Evolutionary conservation across 2,888 invertebrate genomes (phyloP).

Genomic region (Philaethria dido): DNA sequence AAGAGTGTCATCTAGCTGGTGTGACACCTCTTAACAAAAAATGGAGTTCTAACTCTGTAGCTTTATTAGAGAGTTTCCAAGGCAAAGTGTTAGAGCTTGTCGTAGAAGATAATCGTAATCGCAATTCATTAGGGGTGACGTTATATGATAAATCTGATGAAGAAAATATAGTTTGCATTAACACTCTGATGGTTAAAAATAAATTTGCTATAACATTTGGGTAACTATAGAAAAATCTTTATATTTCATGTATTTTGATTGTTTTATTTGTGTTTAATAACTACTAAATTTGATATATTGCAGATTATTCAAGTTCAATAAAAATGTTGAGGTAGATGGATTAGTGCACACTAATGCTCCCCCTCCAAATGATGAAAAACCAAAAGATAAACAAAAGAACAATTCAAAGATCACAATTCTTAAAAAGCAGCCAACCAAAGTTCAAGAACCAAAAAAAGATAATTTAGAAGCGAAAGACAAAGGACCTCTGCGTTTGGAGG

Average conservation of each 20-base stretch:
- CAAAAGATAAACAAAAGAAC: constrained; percentile 43
- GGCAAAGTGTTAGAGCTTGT: constrained; percentile 58
- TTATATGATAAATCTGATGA: constrained; percentile 59
- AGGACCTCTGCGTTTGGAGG: constrained; percentile 76
- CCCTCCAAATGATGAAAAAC: constrained; percentile 50
- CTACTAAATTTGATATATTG: not conserved
- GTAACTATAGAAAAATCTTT: constrained; percentile 50
- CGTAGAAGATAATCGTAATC: constrained; percentile 60
- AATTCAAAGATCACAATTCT: constrained; percentile 51
- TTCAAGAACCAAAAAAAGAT: constrained; percentile 48
- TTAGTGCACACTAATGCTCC: constrained; percentile 59
- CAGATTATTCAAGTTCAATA: constrained; percentile 66
- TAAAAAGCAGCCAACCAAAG: constrained; percentile 46
- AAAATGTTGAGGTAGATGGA: constrained; percentile 53
- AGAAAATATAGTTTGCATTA: constrained; percentile 63
- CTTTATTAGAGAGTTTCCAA: constrained; percentile 57
- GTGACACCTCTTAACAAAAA: constrained; percentile 68
- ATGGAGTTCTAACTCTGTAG: constrained; percentile 66
- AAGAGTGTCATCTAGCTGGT: constrained; percentile 71
- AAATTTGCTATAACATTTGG: constrained; percentile 72
- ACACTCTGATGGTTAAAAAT: constrained; percentile 68
- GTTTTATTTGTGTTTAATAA: not conserved
- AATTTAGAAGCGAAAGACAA: constrained; percentile 72
- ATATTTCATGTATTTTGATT: not conserved
- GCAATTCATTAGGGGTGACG: constrained; percentile 63